Percentiles rank a stretch among this genome's conserved stretches.
These are phyloP conservation scores for Calephelis virginiensis DNA, from an alignment of 1,140 invertebrate genomes.

Conservation along the genomic window DNA sequence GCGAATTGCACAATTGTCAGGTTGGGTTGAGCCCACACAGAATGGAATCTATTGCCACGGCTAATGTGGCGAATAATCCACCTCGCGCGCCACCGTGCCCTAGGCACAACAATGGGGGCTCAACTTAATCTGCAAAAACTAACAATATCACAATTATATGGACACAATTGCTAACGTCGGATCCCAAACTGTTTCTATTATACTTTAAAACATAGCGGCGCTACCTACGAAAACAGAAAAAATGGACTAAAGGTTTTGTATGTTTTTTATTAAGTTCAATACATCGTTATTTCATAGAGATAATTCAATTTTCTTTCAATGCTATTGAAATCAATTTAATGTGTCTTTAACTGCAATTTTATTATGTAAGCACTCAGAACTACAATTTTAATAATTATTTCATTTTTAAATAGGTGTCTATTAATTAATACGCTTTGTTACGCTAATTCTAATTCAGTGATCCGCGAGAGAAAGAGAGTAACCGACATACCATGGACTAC, in stretches of 20 bases:
- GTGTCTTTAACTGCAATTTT: too few relatives aligned
- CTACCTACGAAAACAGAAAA: slow-evolving; percentile 17
- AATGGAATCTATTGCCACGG: slow-evolving; percentile 44
- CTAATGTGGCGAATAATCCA: slow-evolving; percentile 71
- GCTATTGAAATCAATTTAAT: slow-evolving; percentile 13
- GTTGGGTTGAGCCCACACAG: slow-evolving; percentile 48
- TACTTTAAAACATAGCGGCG: slow-evolving; percentile 23
- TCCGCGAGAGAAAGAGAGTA: too few relatives aligned
- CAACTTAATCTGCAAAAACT: slow-evolving; percentile 71
- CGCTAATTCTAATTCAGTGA: too few relatives aligned
- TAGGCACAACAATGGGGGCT: slow-evolving; percentile 47
- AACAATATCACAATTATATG: slow-evolving; percentile 50
- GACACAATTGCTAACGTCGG: slow-evolving; percentile 36
- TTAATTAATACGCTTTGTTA: too few relatives aligned
- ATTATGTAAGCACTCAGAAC: too few relatives aligned
- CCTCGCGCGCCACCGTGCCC: slow-evolving; percentile 60
- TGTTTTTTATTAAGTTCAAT: slow-evolving; percentile 17
- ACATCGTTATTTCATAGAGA: slow-evolving; percentile 26
- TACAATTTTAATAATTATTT: too few relatives aligned
- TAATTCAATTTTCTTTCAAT: slow-evolving; percentile 71
- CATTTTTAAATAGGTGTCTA: too few relatives aligned
- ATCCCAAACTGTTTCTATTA: slow-evolving; percentile 28
- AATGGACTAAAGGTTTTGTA: slow-evolving; percentile 24
- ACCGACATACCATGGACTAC: too few relatives aligned
- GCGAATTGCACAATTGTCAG: slow-evolving; percentile 63